Evolutionary conservation across 2,113 vertebrate genomes (phyloP), one percentile per base, ranked within the genome.

Genomic region (Falco punctatus): DNA sequence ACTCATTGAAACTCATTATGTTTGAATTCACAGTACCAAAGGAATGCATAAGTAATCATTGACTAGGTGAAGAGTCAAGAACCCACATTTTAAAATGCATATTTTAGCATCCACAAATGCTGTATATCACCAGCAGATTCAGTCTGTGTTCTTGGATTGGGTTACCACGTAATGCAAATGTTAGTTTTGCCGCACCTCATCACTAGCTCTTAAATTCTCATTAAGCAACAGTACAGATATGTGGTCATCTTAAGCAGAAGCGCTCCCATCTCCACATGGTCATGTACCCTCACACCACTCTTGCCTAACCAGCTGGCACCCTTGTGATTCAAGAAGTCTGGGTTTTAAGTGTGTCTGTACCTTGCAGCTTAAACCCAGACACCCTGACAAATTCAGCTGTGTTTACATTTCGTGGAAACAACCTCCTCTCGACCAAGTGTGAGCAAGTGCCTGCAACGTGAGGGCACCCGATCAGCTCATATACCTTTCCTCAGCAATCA

Each of bases 61-160:
- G 88, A 94, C 94, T 94, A 86, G 93, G 86, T 93, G 88, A 95
- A 95, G 61, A 84, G 88, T 88, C 75, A 93, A 93, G 65, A 86
- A 44, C 20, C 9, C 52, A 84, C 44, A 78, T 86, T 87, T 87
- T 64, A 42, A 89, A 78, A 72, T 61, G 59, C 72, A 15, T 91
- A 52, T 74, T 83, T 96, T 61, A 78, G 38, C 48, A 74, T 58
- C 51, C 69, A 73, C 3, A 2, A 38, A 51, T 33, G 18, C 15
- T 73, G 32, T 11, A 26, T 27, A 51, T 51, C 79, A 77, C 70
- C 54, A 88, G 64, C 44, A 90, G 27, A 77, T 80, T 70, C 54
- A 40, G 61, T 61, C 33, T 19, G 0, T 51, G 20, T 38, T 81
- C 58, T 30, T 83, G 54, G 33, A 54, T 77, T 70, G 2, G 3